phyloP scores from a whole-genome alignment of 2,888 invertebrate species.

The Chrysomela aeneicollis region DNA sequence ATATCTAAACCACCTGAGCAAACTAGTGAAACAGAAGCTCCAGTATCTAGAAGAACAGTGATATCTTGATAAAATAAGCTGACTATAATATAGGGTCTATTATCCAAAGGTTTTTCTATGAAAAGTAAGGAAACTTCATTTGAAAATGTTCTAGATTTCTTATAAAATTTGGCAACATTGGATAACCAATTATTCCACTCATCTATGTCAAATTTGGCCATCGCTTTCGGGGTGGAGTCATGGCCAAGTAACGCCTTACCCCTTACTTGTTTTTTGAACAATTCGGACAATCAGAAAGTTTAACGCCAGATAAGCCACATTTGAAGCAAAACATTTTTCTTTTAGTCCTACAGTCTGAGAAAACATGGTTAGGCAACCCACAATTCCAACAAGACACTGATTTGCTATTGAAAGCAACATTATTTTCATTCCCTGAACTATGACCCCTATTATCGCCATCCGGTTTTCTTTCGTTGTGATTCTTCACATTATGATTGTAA shows the following conservation, averaged over 20 bases:
- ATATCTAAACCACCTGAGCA: constrained; percentile 20
- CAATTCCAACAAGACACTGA: constrained; percentile 17
- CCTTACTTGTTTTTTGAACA: constrained; percentile 31
- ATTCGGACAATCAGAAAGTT: constrained; percentile 13
- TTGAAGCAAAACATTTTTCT: constrained; percentile 28
- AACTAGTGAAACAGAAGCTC: constrained; percentile 23
- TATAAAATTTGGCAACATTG: constrained; percentile 14
- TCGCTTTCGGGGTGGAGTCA: background rate
- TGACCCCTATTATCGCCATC: background rate
- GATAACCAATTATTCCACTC: background rate
- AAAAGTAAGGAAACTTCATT: constrained; percentile 23
- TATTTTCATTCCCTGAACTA: background rate
- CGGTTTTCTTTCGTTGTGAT: background rate
- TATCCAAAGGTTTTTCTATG: constrained; percentile 21
- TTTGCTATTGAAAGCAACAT: too few species aligned
- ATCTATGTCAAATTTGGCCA: background rate
- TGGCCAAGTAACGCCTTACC: constrained; percentile 16
- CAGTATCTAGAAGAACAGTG: constrained; percentile 28
- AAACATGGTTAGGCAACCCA: constrained; percentile 22
- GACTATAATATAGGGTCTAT: constrained; percentile 29
- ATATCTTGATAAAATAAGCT: constrained; percentile 23
- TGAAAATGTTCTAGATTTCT: background rate
- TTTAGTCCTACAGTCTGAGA: background rate
- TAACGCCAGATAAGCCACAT: constrained; percentile 29
- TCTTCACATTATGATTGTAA: too few species aligned